Base-by-base conservation (phyloP, 2,797 vertebrate species). In the Morus bassanus region DNA sequence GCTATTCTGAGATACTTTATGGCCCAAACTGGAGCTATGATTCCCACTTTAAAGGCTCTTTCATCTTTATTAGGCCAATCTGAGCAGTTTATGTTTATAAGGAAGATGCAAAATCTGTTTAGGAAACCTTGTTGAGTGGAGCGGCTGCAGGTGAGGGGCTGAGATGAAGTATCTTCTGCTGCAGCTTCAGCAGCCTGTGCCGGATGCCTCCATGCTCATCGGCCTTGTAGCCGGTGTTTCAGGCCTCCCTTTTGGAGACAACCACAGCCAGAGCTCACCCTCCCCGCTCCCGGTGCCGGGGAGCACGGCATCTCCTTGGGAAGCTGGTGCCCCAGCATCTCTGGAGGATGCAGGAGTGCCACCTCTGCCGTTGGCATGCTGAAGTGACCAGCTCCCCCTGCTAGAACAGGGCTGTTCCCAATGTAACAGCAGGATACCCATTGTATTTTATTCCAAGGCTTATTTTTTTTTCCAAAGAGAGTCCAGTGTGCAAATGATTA, bases 1-100 rank as follows among this genome's bases (percentile, higher is more conserved):
- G 73, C 93, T 88, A 94, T 96, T 95, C 84, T 53, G 56, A 74
- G 85, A 50, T 39, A 22, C 67, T 83, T 93, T 80, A 95, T 57
- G 79, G 64, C 87, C 70, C 63, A 46, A 63, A 67, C 56, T 3
- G 6, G 54, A 84, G 73, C 85, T 30, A 79, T 86, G 86, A 91
- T 83, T 91, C 86, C 64, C 78, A 70, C 53, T 91, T 92, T 57
- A 95, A 89, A 92, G 57, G 48, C 65, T 75, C 64, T 63, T 94
- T 27, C 35, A n/a, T 97, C 89, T 93, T 61, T 68, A 68, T 87
- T 37, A 69, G 84, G 39, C 39, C 48, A 2, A 11, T 28, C 60
- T 19, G 64, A 57, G 67, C 5, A 1, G 43, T 27, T 75, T 33
- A 56, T 68, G 60, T 67, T 56, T 67, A 69, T 65, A 39, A 75